A percentile compares a stretch with the other conserved stretches of the same genome.
phyloP scores from a whole-genome alignment of 2,797 vertebrate genomes.

The Champsocephalus esox region DNA sequence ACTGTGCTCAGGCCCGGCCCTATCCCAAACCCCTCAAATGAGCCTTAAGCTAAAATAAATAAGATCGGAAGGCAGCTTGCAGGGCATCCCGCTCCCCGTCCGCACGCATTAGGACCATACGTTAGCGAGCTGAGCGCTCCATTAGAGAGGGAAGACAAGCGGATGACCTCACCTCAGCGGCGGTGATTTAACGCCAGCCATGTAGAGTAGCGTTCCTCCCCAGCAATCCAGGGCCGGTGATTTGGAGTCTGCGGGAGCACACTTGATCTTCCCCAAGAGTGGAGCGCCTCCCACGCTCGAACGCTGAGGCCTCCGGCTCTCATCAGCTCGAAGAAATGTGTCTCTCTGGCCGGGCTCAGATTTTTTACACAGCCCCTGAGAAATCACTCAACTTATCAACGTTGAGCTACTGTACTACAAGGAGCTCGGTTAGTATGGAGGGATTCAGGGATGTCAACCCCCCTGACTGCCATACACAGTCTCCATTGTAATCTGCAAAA shows the following conservation, averaged over 20 bases:
- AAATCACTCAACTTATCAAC: constrained; percentile 84
- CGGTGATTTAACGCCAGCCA: constrained; percentile 80
- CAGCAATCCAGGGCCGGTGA: constrained; percentile 74
- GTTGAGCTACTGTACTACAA: constrained; percentile 80
- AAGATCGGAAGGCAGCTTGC: constrained; percentile 74
- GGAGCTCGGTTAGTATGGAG: constrained; percentile 64
- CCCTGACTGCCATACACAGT: constrained; percentile 58
- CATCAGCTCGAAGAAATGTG: constrained; percentile 81
- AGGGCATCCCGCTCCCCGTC: constrained; percentile 65
- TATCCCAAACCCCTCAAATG: constrained; percentile 72
- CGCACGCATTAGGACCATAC: constrained; percentile 76
- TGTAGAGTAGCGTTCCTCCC: constrained; percentile 70
- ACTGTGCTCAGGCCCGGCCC: constrained; percentile 53
- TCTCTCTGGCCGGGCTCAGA: constrained; percentile 72
- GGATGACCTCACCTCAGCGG: constrained; percentile 81
- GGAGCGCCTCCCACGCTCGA: constrained; percentile 76
- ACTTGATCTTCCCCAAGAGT: constrained; percentile 83
- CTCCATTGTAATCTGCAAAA: constrained; percentile 65
- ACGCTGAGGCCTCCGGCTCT: constrained; percentile 74
- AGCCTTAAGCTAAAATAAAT: constrained; percentile 82
- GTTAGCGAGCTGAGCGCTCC: constrained; percentile 79
- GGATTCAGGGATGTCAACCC: constrained; percentile 58
- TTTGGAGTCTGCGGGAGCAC: constrained; percentile 78
- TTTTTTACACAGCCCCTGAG: constrained; percentile 82
- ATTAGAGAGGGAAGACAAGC: constrained; percentile 76